A percentile compares a stretch with the other conserved stretches of the same genome.
Evolutionary conservation across 2,113 vertebrate species (phyloP).

Genomic region (Mobula hypostoma): DNA sequence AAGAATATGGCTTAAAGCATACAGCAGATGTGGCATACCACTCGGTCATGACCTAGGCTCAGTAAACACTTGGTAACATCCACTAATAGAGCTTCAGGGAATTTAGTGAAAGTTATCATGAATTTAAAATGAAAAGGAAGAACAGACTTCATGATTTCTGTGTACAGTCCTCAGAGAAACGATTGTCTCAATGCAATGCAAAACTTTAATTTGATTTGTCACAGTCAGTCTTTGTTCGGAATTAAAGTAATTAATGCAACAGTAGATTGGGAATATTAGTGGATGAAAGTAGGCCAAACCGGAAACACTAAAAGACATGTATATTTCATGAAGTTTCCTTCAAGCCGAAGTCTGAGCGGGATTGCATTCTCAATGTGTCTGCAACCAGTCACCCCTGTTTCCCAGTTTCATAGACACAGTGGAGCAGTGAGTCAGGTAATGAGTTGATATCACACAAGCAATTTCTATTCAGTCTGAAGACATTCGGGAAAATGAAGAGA

Average conservation of each 20-base stretch:
- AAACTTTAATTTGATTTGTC: conserved; percentile 30
- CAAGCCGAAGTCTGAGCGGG: background rate
- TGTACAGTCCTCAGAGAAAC: conserved; percentile 6
- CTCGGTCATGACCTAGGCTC: background rate
- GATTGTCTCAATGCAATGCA: background rate
- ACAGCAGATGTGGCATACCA: background rate
- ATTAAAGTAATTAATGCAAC: conserved; percentile 20
- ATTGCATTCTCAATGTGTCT: background rate
- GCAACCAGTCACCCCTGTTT: background rate
- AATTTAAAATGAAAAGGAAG: conserved; percentile 15
- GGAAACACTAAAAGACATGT: background rate
- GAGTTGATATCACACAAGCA: background rate
- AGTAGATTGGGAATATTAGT: conserved; percentile 18
- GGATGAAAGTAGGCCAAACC: background rate
- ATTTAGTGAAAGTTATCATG: conserved; percentile 16
- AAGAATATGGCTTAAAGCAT: conserved; percentile 15
- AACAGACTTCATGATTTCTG: conserved; percentile 11
- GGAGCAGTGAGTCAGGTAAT: background rate
- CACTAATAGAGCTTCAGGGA: conserved; percentile 20
- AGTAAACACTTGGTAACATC: conserved; percentile 5
- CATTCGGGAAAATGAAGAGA: background rate
- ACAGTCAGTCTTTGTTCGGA: background rate
- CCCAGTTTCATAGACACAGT: background rate
- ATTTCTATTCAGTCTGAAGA: background rate
- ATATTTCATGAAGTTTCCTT: background rate